phyloP scores from a whole-genome alignment of 2,797 vertebrate genomes.

The Gadopsis marmoratus region DNA sequence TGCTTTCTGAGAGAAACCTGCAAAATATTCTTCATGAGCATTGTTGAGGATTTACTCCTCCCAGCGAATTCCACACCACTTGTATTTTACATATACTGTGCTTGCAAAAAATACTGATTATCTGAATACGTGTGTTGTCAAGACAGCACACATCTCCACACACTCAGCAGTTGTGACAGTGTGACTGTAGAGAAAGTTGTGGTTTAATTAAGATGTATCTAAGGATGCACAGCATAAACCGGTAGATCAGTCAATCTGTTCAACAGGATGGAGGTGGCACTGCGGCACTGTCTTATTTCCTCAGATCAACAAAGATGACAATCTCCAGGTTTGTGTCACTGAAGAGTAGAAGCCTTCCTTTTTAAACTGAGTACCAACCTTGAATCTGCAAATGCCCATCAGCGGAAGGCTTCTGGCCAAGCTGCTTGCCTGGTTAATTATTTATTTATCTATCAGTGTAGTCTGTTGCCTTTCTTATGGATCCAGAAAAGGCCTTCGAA shows the following conservation, averaged over 20 bases:
- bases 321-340: too few relatives aligned
- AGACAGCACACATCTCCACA: constrained; percentile 6
- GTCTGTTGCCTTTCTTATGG: background rate
- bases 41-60: constrained; percentile 25
- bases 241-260: background rate
- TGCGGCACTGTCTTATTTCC: too few relatives aligned
- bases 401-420: too few relatives aligned
- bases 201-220: constrained; percentile 23
- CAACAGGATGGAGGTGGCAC: background rate
- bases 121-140: background rate
- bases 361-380: too few relatives aligned
- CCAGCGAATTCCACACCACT: constrained; percentile 10
- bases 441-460: background rate
- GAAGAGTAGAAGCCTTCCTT: too few relatives aligned
- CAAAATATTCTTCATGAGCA: constrained; percentile 19
- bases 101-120: constrained; percentile 3
- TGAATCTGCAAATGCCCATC: too few relatives aligned
- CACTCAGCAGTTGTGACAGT: background rate
- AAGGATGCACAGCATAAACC: background rate
- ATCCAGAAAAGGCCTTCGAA: background rate
- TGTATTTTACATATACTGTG: constrained; percentile 20
- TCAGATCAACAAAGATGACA: too few relatives aligned
- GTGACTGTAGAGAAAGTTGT: background rate
- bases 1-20: constrained; percentile 34
- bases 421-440: too few relatives aligned